Base-by-base conservation (phyloP, 2,888 invertebrate species). In the Athalia circularis region DNA sequence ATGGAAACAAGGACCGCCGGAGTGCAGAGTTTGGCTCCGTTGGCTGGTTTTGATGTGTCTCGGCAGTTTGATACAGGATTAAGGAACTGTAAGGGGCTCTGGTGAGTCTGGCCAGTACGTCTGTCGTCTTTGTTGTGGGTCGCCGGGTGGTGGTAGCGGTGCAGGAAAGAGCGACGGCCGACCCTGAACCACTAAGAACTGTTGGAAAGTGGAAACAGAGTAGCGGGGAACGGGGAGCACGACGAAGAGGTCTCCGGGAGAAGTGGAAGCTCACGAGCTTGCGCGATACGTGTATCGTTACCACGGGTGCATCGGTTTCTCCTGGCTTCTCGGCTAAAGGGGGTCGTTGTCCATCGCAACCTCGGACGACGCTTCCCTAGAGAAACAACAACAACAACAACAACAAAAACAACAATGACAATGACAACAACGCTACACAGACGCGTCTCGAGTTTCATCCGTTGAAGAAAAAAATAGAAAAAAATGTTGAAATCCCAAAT, bases 131-230 rank as follows among this genome's bases (percentile, higher is more conserved):
- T 62, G 50, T 15, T 74, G 74, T 57, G 45, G 9, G 45, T 65
- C 15, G 65, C 11, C 29, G 29, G 29, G 29, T 29, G 29, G 29
- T 29, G 29, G 29, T 29, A 29, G 29, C 29, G 29, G 29, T 7
- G 64, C 43, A 74, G 64, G 13, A 65, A 74, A 75, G 70, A 65
- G 62, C 70, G 75, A 64, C 65, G 64, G 74, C 62, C 72, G 72
- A 75, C 74, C 64, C 65, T 75, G 79, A 64, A 74, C 64, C 62
- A 74, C 74, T 74, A 74, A 75, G 72, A 50, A 59, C 64, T 64
- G 54, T 57, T 64, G 61, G 79, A 64, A 65, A 77, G 77, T 65
- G 29, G 70, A 62, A 72, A 62, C 47, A 62, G 68, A 45, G 68
- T 68, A 59, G 65, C 7, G 70, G 9, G 65, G 77, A 48, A 67